Percentiles rank a stretch among this genome's conserved stretches.
Evolutionary conservation across 35 echinoderm and acorn worm species (phyloP).

Genomic region (Heliocidaris erythrogramma): DNA sequence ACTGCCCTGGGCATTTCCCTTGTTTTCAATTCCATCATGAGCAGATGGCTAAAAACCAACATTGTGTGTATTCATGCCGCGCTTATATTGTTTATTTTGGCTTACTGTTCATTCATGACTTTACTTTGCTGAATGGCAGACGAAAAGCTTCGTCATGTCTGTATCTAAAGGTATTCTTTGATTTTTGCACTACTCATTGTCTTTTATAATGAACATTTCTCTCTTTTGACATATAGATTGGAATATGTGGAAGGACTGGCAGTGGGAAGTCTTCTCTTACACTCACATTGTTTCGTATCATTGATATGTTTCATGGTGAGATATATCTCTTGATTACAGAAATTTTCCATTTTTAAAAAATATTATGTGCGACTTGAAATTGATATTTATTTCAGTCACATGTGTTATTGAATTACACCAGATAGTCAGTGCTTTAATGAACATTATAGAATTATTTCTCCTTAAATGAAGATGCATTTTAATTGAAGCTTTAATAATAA

Average conservation of each 20-base stretch:
- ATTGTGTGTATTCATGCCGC: not conserved
- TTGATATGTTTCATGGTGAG: slow-evolving; percentile 86
- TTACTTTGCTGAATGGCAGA: not conserved
- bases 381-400: not conserved
- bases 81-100: not conserved
- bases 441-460: not conserved
- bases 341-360: not conserved
- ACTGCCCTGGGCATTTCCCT: no score
- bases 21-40: not conserved
- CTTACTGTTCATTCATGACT: not conserved
- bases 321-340: not conserved
- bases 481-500: no score
- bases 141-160: not conserved
- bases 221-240: slow-evolving; percentile 54
- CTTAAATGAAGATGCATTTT: no score
- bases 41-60: not conserved
- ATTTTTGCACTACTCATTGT: not conserved
- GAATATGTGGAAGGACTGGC: slow-evolving; percentile 87
- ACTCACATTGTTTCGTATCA: slow-evolving; percentile 75
- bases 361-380: not conserved
- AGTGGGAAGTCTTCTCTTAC: slow-evolving; percentile 89
- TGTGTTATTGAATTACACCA: not conserved
- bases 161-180: not conserved
- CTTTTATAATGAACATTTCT: not conserved
- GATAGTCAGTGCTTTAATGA: not conserved